Base-by-base conservation (phyloP, 2,888 invertebrate species). In the Parascotia fuliginaria region DNA sequence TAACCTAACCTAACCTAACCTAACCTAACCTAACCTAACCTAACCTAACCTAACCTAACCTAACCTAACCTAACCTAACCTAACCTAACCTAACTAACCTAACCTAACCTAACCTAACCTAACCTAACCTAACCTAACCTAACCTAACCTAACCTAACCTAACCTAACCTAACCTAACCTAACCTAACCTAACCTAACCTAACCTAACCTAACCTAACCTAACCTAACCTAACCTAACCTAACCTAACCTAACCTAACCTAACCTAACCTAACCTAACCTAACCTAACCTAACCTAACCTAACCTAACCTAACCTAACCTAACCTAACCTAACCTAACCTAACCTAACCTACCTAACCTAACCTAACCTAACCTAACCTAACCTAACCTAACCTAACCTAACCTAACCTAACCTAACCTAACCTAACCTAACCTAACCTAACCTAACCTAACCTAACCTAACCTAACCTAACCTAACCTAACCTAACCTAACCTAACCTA, bases 81-180 rank as follows among this genome's bases (percentile, higher is more conserved):
- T 42, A 49, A 42, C 49, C 42, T 42, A 49, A 42, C 49, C 42
- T 42, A 49, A 42, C 49, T 49, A 49, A 49, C 49, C 50, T 50
- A 50, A 50, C 50, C 50, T 50, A 50, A 50, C 50, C 49, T 49
- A 49, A 49, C 49, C 49, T 49, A 49, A 49, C 49, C 49, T 49
- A 49, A 49, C 49, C 49, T 50, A 50, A 50, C 50, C 50, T 50
- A 50, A 50, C 50, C 51, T 44, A 44, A 50, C n/a, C 51, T 52
- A 52, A 52, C 51, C 51, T 52, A 52, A 52, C 51, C 51, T 52
- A 52, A 52, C 51, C 51, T 52, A 52, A 52, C 51, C 51, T 52
- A 52, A 52, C 51, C 51, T 52, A 52, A 52, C n/a, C 44, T 44
- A 50, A 43, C 50, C 44, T 44, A 50, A 43, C 50, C 44, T 44